These are phyloP conservation scores for Epinephelus lanceolatus DNA, from an alignment of 2,113 vertebrate genomes.

Conservation along the genomic window DNA sequence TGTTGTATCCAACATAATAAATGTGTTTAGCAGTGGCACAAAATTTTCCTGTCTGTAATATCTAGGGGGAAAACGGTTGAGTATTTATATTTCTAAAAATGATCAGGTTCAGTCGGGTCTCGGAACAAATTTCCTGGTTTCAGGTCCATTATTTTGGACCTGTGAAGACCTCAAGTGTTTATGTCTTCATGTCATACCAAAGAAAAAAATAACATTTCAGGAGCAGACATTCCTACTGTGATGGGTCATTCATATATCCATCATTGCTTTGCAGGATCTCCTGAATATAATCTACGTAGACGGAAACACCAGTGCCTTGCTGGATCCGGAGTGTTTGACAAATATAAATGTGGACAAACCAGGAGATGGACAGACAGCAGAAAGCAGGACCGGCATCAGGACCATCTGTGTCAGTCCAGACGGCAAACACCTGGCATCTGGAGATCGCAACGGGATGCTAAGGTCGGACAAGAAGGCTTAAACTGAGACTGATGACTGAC, in stretches of 20 bases:
- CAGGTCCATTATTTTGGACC: no score
- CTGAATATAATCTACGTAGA: constrained; percentile 93
- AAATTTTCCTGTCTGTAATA: no score
- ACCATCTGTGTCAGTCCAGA: constrained; percentile 94
- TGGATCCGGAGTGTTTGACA: constrained; percentile 88
- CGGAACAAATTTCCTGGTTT: no score
- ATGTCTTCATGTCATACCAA: not conserved
- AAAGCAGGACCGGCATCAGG: constrained; percentile 90
- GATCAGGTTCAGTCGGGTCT: no score
- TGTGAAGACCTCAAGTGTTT: no score
- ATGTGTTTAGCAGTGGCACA: no score
- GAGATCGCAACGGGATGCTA: constrained; percentile 93
- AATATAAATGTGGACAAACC: constrained; percentile 86
- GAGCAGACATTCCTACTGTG: not conserved
- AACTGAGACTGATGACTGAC: not conserved
- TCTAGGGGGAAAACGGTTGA: no score
- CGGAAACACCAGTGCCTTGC: constrained; percentile 86
- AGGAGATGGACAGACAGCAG: constrained; percentile 86
- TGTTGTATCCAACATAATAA: no score
- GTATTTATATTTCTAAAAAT: no score
- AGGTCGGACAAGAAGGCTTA: constrained; percentile 81
- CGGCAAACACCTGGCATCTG: constrained; percentile 95
- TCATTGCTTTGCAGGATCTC: constrained; percentile 87
- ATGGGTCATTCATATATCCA: not conserved
- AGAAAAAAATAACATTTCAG: not conserved